Base-by-base conservation (phyloP, 1,140 invertebrate genomes). In the Hyles vespertilio region DNA sequence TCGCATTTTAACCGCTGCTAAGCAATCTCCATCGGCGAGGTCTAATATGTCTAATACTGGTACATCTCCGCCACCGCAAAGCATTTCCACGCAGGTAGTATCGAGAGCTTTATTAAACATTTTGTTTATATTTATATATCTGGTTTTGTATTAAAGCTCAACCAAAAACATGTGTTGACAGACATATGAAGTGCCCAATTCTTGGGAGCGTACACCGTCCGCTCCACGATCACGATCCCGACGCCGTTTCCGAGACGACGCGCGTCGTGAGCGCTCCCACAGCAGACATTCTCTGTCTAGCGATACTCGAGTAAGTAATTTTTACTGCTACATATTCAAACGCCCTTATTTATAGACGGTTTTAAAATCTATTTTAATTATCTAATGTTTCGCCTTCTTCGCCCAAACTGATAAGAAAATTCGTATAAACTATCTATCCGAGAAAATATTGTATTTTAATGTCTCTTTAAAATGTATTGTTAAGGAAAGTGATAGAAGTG, bases 21-120 rank as follows among this genome's bases (percentile, higher is more conserved):
- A 52, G 51, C 49, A 67, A 12, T 61, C 61, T 33, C 70, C 65
- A 47, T 72, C 70, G 52, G 72, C 71, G 49, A 76, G 76, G 55
- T 74, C 77, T 67, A 85, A 71, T 11, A 77, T 84, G 7, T 82
- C 81, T 1, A 86, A 77, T 57, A 94, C 92, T 45, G 95, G 95
- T 59, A 96, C 95, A 22, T 96, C 95, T 12, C 95, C 95, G 53
- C 94, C 95, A 44, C 95, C 95, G 5, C 95, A 96, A 86, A 95
- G 91, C 79, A 95, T 95, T 70, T 95, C 95, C 33, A 96, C 95
- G 33, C 96, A 96, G 92, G 95, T 96, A 92, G 89, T 11, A 48
- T n/a, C 5, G 5, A 48, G n/a, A 48, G 5, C n/a, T 48, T 5
- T 11, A 48, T 48, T 10, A 7, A 22, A 22, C 22, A 50, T 50